phyloP scores from a whole-genome alignment of 1,140 invertebrate species.

The Orussus abietinus region DNA sequence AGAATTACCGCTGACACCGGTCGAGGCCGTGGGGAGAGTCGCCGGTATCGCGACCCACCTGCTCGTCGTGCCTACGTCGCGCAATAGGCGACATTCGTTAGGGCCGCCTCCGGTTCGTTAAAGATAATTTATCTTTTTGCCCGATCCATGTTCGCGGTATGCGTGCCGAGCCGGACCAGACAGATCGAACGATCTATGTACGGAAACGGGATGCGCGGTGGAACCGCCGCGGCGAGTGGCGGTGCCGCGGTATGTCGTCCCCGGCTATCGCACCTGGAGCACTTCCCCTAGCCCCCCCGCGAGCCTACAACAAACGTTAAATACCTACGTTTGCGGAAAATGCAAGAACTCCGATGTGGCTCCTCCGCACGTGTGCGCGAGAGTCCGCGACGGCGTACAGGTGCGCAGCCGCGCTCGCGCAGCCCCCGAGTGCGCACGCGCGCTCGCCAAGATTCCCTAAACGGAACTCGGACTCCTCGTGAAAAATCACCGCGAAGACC shows the following conservation, averaged over 20 bases:
- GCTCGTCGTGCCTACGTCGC: too few species aligned
- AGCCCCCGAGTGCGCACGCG: constrained; percentile 19
- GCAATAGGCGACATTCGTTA: neutral
- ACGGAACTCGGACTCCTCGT: constrained; percentile 35
- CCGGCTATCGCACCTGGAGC: constrained; percentile 12
- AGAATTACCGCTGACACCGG: too few species aligned
- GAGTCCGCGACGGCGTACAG: neutral
- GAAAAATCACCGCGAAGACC: constrained; percentile 38
- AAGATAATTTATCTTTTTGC: constrained; percentile 20
- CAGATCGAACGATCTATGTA: constrained; percentile 20
- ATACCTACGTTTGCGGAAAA: constrained; percentile 20
- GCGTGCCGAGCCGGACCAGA: constrained; percentile 11
- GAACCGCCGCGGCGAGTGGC: neutral
- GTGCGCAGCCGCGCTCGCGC: constrained; percentile 1
- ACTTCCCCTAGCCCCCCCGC: constrained; percentile 1
- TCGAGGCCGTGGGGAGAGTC: too few species aligned
- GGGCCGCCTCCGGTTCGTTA: constrained; percentile 13
- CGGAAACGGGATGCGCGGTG: constrained; percentile 17
- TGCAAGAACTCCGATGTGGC: constrained; percentile 9
- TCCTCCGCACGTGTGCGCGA: constrained; percentile 13
- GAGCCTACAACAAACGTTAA: constrained; percentile 1
- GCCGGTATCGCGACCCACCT: too few species aligned
- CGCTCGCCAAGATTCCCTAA: constrained; percentile 47
- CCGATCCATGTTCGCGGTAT: constrained; percentile 19
- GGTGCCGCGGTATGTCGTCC: constrained; percentile 6